Percentiles rank a stretch among this genome's conserved stretches.
phyloP scores from a whole-genome alignment of 2,113 vertebrate species.

The Rissa tridactyla region DNA sequence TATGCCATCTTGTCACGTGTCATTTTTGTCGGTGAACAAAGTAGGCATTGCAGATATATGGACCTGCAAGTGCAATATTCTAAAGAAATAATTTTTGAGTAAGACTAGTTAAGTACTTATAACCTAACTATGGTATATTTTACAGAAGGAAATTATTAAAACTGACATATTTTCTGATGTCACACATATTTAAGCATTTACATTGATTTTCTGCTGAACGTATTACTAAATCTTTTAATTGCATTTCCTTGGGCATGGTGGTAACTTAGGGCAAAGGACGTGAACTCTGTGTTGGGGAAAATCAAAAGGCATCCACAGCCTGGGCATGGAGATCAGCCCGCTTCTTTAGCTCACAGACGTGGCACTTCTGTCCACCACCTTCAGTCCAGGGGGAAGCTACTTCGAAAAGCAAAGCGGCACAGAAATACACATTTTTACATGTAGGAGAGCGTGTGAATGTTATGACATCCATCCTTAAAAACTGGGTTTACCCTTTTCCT shows the following conservation, averaged over 20 bases:
- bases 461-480: not conserved
- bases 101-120: not conserved
- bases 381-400: not conserved
- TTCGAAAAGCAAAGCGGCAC: not conserved
- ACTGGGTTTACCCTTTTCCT: not conserved
- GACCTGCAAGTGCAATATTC: not conserved
- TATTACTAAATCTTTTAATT: not conserved
- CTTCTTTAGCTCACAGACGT: not conserved
- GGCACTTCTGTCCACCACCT: not conserved
- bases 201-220: not conserved
- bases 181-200: not conserved
- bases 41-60: not conserved
- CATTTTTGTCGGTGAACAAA: not conserved
- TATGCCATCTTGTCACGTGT: not conserved
- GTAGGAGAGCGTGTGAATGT: not conserved
- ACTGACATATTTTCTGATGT: not conserved
- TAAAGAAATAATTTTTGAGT: not conserved
- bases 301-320: not conserved
- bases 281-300: not conserved
- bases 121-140: not conserved
- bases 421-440: not conserved
- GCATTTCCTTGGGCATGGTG: not conserved
- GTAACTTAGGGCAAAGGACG: rapidly evolving
- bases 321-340: not conserved
- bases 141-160: not conserved